Base-by-base conservation (phyloP, 2,888 invertebrate species). In the Podotricha telesiphe region DNA sequence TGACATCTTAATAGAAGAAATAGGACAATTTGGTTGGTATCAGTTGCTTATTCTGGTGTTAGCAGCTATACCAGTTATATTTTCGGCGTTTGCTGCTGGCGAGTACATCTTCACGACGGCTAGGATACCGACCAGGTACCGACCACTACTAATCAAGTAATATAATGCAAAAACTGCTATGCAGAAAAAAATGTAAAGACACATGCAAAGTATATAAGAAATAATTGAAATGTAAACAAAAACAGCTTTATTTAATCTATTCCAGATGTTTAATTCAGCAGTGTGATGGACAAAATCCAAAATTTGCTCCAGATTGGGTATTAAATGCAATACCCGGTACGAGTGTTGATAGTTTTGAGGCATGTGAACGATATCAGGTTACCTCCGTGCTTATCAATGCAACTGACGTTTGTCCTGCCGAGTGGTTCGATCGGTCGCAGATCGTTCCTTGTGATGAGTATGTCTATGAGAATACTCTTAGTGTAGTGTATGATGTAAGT, bases 1-100 rank as follows among this genome's bases (percentile, higher is more conserved):
- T 74, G 84, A 89, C 59, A 88, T 94, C 64, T 80, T 94, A 69
- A 80, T 86, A 11, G 85, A 88, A 59, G 92, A 94, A 77, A 76
- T 95, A 73, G 95, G 95, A 0, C 94, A 95, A 81, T 95, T 95
- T 74, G 95, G 95, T n/a, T 91, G 91, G 74, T 96, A 94, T 83
- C 96, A 96, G 86, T 78, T 94, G 40, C 79, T 90, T 22, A 94
- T 94, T 72, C 94, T 95, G 70, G 67, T 91, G 53, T 83, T 96
- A 68, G 94, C 96, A 55, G 91, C 94, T 69, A 73, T 96, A 45
- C 95, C 95, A 0, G 92, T 95, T 75, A 87, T 95, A 69, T 94
- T 95, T 82, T 94, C 95, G 1, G 95, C 95, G 15, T 62, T 62
- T 48, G 45, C 45, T 40, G 47, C 47, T 28, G 15, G 48, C 13